Percentiles rank a stretch among this genome's conserved stretches.
These are phyloP conservation scores for Poecile atricapillus DNA, from an alignment of 2,113 vertebrate genomes.

Conservation along the genomic window DNA sequence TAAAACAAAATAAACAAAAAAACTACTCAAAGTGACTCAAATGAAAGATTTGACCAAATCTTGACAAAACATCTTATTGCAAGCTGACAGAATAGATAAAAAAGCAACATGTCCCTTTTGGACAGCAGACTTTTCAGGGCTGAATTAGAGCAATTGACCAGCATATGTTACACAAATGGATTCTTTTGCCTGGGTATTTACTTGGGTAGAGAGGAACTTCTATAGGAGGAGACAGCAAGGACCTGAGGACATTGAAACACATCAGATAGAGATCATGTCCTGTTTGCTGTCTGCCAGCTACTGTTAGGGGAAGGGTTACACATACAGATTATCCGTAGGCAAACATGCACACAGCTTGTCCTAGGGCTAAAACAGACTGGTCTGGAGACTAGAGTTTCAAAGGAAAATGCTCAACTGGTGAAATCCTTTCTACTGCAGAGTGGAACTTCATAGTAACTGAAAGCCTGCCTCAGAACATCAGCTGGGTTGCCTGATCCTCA, in stretches of 20 bases:
- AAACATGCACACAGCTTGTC: not conserved
- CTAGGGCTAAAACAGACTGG: not conserved
- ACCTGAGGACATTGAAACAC: not conserved
- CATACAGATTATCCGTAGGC: not conserved
- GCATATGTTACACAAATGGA: not conserved
- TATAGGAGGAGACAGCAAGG: not conserved
- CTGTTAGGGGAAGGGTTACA: not conserved
- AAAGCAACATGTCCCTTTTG: not conserved
- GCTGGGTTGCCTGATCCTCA: not conserved
- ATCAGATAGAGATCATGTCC: fast-evolving
- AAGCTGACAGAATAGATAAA: not conserved
- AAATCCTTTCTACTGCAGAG: not conserved
- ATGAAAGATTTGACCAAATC: not conserved
- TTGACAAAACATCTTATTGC: not conserved
- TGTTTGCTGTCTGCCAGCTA: not conserved
- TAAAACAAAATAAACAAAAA: not conserved
- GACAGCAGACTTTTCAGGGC: not conserved
- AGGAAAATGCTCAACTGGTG: not conserved
- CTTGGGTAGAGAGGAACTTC: not conserved
- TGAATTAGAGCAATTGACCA: not conserved
- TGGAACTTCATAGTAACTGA: not conserved
- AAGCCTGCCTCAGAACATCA: not conserved
- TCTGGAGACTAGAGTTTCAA: not conserved
- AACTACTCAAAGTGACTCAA: not conserved
- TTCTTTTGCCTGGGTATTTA: not conserved